A percentile compares a stretch with the other conserved stretches of the same genome.
Conservation (phyloP, 2,113 vertebrate species). For the Psittacula cyanocephala region DNA sequence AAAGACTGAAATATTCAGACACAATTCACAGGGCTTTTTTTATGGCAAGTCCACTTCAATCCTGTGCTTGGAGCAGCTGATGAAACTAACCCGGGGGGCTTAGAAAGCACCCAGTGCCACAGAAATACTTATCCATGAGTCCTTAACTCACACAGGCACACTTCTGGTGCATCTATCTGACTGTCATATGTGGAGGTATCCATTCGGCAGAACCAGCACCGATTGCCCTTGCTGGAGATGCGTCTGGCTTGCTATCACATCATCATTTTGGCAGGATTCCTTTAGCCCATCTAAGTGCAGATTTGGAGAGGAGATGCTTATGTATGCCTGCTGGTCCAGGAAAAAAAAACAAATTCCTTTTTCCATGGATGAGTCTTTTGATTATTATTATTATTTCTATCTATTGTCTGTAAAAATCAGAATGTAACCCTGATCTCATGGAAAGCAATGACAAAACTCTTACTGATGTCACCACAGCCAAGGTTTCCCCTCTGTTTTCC, state of each 20-base stretch:
- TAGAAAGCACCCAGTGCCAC: background rate
- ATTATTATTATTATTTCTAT: background rate
- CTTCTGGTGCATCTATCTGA: background rate
- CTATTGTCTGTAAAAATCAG: background rate
- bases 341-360: background rate
- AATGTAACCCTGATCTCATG: background rate
- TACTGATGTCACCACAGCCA: background rate
- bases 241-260: background rate
- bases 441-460: background rate
- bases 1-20: background rate
- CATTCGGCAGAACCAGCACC: background rate
- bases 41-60: background rate
- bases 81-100: background rate
- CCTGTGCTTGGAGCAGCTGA: fast-evolving
- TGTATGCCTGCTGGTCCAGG: background rate
- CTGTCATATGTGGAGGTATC: background rate
- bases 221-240: background rate
- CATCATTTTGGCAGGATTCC: background rate
- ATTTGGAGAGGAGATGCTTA: background rate
- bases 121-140: background rate
- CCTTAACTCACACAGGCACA: background rate
- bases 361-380: background rate
- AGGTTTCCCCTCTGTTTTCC: background rate
- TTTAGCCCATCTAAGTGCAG: background rate
- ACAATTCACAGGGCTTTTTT: background rate